Base-by-base conservation (phyloP, 2,888 invertebrate species). In the Pandemis cinnamomeana region DNA sequence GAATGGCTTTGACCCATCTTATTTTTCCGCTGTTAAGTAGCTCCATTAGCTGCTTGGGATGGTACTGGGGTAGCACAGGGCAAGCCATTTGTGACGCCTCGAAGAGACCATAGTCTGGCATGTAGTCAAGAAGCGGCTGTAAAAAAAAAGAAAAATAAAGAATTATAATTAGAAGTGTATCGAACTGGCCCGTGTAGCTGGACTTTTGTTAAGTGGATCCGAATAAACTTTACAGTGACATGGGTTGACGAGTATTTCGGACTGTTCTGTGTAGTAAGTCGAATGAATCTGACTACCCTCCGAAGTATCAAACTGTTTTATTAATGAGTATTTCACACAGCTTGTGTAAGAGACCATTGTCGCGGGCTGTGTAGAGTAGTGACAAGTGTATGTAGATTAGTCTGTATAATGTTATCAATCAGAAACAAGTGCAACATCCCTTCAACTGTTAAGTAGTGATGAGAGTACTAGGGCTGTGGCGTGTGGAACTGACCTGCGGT, bases 31-130 rank as follows among this genome's bases (percentile, higher is more conserved):
- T 99, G 92, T 99, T 99, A 44, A 99, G 95, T 55, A 99, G 92
- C 86, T 99, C 99, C 98, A 99, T 99, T 51, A 99, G 94, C 85
- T 99, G 99, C 85, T 99, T 99, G 0, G 99, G 99, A 92, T 99
- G 99, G 88, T 99, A 99, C 85, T 99, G 99, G 0, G 99, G 99
- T 75, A 99, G 93, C 60, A 99, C 99, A 0, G 99, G 99, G 83
- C 99, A 99, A 0, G 99, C 99, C 86, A 99, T 97, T 77, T 99
- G 96, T 6, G 99, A 98, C 0, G 99, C 99, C 91, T 99, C 99
- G 90, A 99, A 99, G 69, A 99, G 91, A 0, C 98, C 98, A 84
- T 98, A 98, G 90, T 98, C 98, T 0, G 98, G 98, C 97, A 98
- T 97, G 86, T 98, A 98, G 87, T 98, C 97, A 77, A 96, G 88